Conservation (phyloP, 1,140 invertebrate genomes). For the Wiebesia pumilae region DNA sequence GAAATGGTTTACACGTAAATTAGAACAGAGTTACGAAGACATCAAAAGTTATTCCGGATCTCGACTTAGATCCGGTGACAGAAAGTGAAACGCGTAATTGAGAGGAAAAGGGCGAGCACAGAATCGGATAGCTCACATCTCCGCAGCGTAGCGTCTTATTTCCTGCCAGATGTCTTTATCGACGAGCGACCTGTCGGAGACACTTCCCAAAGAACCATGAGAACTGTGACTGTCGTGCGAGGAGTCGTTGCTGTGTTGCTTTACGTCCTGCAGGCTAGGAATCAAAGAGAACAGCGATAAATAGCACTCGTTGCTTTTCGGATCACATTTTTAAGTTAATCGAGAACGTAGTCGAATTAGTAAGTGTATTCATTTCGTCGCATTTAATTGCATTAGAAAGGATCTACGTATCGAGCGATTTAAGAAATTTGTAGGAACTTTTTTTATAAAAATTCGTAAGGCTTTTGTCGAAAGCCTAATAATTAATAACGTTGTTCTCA, state of each 20-base stretch:
- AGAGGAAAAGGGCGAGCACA: neutral
- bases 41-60: neutral
- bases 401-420: neutral
- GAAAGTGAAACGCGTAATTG: slow-evolving; percentile 21
- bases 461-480: neutral
- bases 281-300: slow-evolving; percentile 36
- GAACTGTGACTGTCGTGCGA: slow-evolving; percentile 62
- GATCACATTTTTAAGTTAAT: neutral
- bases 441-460: neutral
- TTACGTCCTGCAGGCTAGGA: slow-evolving; percentile 42
- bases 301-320: neutral
- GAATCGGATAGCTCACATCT: slow-evolving; percentile 52
- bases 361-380: too few species aligned
- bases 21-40: neutral
- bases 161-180: slow-evolving; percentile 57
- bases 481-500: neutral
- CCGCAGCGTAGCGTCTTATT: slow-evolving; percentile 57
- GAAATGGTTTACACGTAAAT: neutral
- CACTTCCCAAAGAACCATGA: slow-evolving; percentile 60
- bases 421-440: neutral
- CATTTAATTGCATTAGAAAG: too few species aligned
- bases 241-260: slow-evolving; percentile 58
- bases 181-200: slow-evolving; percentile 55
- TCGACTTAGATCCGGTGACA: neutral
- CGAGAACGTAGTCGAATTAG: neutral